A percentile compares a stretch with the other conserved stretches of the same genome.
Conservation (phyloP, 2,888 invertebrate species). For the Scaptomyza caliginosa region DNA sequence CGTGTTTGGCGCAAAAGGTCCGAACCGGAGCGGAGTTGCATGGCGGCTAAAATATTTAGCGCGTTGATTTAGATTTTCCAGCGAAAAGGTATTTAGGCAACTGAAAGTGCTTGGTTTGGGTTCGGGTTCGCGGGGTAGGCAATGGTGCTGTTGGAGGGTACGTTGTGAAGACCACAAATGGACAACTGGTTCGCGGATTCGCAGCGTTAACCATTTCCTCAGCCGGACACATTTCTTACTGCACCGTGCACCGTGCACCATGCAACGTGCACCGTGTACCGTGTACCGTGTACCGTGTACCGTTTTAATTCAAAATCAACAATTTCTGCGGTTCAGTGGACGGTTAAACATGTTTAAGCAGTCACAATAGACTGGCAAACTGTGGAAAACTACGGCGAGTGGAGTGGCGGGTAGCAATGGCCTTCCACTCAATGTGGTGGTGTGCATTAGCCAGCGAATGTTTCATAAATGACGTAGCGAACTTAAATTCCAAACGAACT, state of each 20-base stretch:
- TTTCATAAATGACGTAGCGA: slow-evolving; percentile 48
- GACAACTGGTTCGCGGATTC: slow-evolving; percentile 46
- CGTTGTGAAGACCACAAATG: slow-evolving; percentile 63
- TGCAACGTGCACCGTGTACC: slow-evolving; percentile 39
- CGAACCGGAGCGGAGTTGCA: slow-evolving; percentile 40
- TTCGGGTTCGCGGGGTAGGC: background rate
- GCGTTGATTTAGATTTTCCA: slow-evolving; percentile 79
- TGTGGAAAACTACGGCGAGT: background rate
- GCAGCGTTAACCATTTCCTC: slow-evolving; percentile 36
- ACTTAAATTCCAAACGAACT: slow-evolving; percentile 31
- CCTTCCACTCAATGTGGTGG: slow-evolving; percentile 12
- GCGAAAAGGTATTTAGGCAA: slow-evolving; percentile 71
- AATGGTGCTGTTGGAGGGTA: background rate
- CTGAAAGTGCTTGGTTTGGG: background rate
- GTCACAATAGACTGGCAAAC: slow-evolving; percentile 41
- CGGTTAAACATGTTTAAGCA: slow-evolving; percentile 78
- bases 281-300: slow-evolving; percentile 29
- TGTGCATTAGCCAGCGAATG: slow-evolving; percentile 38
- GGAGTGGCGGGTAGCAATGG: background rate
- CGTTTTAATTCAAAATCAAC: slow-evolving; percentile 82
- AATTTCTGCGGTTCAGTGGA: slow-evolving; percentile 80
- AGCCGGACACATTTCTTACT: slow-evolving; percentile 66
- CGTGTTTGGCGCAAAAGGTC: slow-evolving; percentile 64
- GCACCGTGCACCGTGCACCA: slow-evolving; percentile 26
- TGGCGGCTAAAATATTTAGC: slow-evolving; percentile 77